phyloP scores from a whole-genome alignment of 2,797 vertebrate genomes.

The Pogoniulus pusillus region DNA sequence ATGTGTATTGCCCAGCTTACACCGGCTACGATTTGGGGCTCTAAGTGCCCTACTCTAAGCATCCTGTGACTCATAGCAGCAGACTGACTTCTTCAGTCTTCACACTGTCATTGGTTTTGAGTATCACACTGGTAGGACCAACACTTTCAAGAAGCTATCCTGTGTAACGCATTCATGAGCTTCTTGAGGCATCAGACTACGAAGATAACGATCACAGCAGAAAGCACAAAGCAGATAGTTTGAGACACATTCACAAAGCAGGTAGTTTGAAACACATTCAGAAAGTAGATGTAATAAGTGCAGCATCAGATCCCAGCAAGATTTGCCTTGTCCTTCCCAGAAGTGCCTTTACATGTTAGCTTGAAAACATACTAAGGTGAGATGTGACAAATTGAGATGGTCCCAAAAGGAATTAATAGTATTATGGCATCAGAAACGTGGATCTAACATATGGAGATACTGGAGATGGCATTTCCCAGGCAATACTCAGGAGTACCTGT shows the following conservation, averaged over 20 bases:
- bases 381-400: not conserved
- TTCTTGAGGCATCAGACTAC: not conserved
- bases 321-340: not conserved
- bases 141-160: not conserved
- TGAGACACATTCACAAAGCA: not conserved
- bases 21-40: not conserved
- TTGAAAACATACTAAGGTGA: not conserved
- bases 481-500: conserved; percentile 79
- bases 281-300: not conserved
- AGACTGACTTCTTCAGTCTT: not conserved
- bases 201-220: not conserved
- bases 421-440: not conserved
- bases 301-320: not conserved
- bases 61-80: too few species aligned
- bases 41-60: not conserved
- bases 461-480: not conserved
- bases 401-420: not conserved
- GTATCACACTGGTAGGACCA: not conserved
- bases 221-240: not conserved
- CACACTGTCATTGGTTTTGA: not conserved
- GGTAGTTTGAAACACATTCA: not conserved
- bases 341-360: not conserved
- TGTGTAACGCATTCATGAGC: not conserved
- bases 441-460: not conserved
- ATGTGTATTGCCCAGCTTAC: not conserved